Evolutionary conservation across 2,797 vertebrate species (phyloP).

Genomic region (Knipowitschia caucasica): DNA sequence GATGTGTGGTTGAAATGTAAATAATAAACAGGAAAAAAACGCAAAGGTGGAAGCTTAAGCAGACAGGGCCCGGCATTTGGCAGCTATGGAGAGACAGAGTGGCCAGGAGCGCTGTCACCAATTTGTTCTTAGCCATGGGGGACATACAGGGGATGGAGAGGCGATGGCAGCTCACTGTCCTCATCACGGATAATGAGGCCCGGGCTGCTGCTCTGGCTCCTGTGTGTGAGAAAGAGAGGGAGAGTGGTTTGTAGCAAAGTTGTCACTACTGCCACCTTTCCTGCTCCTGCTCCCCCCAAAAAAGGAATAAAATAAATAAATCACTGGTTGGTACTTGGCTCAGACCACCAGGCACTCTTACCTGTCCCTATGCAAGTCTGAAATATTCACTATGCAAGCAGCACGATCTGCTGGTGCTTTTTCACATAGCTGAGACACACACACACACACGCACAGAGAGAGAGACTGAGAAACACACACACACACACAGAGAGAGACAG

Average conservation of each 20-base stretch:
- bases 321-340: conserved; percentile 45
- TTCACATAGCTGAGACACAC: no score
- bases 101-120: conserved; percentile 77
- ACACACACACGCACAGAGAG: conserved; percentile 4
- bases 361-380: conserved; percentile 47
- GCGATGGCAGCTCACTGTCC: conserved; percentile 74
- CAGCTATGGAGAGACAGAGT: conserved; percentile 61
- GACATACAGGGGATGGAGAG: conserved; percentile 79
- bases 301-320: no score
- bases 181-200: conserved; percentile 79
- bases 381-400: conserved; percentile 62
- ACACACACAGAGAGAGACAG: conserved; percentile 5
- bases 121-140: conserved; percentile 84
- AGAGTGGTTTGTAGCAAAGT: conserved; percentile 44
- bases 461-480: no score
- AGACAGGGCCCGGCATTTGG: conserved; percentile 53
- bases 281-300: conserved; percentile 34
- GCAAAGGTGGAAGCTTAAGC: conserved; percentile 28
- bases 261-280: conserved; percentile 59
- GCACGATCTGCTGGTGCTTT: conserved; percentile 21
- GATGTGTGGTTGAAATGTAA: conserved; percentile 6
- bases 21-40: conserved; percentile 9
- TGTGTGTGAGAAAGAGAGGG: conserved; percentile 19
- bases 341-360: conserved; percentile 38
- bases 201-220: conserved; percentile 39